A percentile compares a stretch with the other conserved stretches of the same genome.
Conservation (phyloP, 2,797 vertebrate species). For the Lindbergichthys nudifrons region DNA sequence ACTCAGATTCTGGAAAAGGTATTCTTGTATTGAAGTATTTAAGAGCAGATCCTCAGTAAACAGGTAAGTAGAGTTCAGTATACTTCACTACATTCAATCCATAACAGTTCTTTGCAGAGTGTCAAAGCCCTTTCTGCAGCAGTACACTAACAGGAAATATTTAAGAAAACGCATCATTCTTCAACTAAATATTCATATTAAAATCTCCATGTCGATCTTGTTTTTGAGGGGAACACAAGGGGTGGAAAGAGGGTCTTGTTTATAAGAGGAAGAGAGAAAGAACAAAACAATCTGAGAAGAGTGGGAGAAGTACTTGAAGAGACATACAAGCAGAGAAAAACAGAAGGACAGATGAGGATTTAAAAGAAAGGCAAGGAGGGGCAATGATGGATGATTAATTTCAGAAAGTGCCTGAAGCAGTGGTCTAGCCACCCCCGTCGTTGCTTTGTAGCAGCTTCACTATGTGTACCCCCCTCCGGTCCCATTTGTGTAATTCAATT, state of each 20-base stretch:
- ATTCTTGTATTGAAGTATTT: background rate
- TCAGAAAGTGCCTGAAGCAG: conserved; percentile 76
- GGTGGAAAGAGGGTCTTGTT: background rate
- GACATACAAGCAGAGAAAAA: conserved; percentile 49
- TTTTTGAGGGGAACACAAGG: background rate
- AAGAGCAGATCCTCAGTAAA: background rate
- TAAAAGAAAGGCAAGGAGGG: conserved; percentile 62
- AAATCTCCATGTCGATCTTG: background rate
- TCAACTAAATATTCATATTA: background rate
- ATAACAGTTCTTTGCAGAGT: background rate
- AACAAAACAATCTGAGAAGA: conserved; percentile 17
- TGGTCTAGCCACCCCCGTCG: conserved; percentile 67
- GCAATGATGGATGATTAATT: conserved; percentile 79
- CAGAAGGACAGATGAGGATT: conserved; percentile 62
- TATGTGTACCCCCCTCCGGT: conserved; percentile 63
- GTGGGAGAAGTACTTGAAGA: conserved; percentile 28
- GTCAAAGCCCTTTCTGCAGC: background rate
- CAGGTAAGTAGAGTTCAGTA: background rate
- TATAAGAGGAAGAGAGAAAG: conserved; percentile 7
- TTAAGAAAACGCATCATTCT: background rate
- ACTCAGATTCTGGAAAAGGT: conserved; percentile 14
- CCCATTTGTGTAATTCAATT: conserved; percentile 86
- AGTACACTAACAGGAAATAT: background rate
- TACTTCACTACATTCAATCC: background rate
- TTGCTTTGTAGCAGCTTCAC: conserved; percentile 71